Percentiles rank a stretch among this genome's conserved stretches.
phyloP scores from a whole-genome alignment of 2,888 invertebrate species.

The Labia minor region DNA sequence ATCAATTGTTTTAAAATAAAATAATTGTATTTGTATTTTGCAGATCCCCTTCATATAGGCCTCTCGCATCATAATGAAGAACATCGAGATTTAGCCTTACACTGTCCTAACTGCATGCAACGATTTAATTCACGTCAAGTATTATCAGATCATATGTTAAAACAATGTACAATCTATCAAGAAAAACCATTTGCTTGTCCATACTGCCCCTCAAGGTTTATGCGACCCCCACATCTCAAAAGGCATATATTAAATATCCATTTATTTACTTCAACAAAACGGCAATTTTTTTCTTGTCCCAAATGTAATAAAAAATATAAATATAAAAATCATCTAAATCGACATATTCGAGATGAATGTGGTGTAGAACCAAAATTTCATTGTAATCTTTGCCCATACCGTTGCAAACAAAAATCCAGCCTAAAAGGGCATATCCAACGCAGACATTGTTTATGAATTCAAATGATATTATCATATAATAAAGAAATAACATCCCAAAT shows the following conservation, averaged over 20 bases:
- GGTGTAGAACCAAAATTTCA: slow-evolving; percentile 33
- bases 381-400: slow-evolving; percentile 35
- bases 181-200: neutral
- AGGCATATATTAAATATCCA: neutral
- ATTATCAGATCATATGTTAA: neutral
- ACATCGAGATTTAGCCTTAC: neutral
- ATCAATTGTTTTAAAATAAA: too few relatives aligned
- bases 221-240: neutral
- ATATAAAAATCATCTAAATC: slow-evolving; percentile 18
- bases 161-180: neutral
- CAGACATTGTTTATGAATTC: neutral
- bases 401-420: slow-evolving; percentile 34
- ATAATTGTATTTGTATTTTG: neutral
- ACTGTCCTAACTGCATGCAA: neutral
- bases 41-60: neutral
- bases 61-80: too few relatives aligned
- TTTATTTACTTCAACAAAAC: neutral
- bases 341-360: slow-evolving; percentile 31
- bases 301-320: slow-evolving; percentile 22
- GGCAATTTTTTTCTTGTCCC: slow-evolving; percentile 17
- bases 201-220: neutral
- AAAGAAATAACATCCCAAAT: too few relatives aligned
- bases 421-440: slow-evolving; percentile 31
- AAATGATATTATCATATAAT: too few relatives aligned
- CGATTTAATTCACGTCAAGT: neutral